Evolutionary conservation across 2,888 invertebrate genomes (phyloP), one percentile per base, ranked within the genome.

Genomic region (Epirrhoe alternata): DNA sequence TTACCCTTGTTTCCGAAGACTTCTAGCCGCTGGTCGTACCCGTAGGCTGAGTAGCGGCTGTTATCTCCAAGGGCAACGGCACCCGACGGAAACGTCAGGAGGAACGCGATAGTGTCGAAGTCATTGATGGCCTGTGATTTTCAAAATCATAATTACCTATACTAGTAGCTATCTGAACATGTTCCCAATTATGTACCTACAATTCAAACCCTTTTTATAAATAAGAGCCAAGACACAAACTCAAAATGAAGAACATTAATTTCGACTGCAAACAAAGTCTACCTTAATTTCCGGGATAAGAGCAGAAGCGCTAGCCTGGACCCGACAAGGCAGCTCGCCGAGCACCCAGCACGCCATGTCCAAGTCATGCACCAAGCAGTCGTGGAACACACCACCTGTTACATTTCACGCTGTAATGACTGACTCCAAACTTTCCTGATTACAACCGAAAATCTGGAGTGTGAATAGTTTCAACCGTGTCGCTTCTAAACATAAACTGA

Each of bases 21-120:
- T 87, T 96, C 96, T 0, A 96, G 78, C 69, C 96, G 90, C 81
- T 96, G 96, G 71, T 96, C 96, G 74, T 96, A 96, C 1, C 96
- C 96, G 75, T 95, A 96, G 10, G 86, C 85, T 38, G 95, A 94
- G 80, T 92, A 94, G 38, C 96, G 89, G 72, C 95, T 95, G 63
- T 95, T 86, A 80, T 96, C 96, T 52, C 95, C 94, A 57, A 94
- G 88, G 4, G 93, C 95, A 30, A 96, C 81, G 2, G 95, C 93
- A 1, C 96, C 96, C 49, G 95, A 95, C 0, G 95, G 94, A 79
- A 95, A 96, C 52, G 94, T 94, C 45, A 96, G 83, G 4, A 94
- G 84, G 58, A 94, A 94, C 0, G 89, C 94, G 1, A 95, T 94
- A 0, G 94, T 95, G 78, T 96, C 96, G 67, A 94, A 94, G 82